Base-by-base conservation (phyloP, 2,113 vertebrate genomes). In the Hemiprocne comata region DNA sequence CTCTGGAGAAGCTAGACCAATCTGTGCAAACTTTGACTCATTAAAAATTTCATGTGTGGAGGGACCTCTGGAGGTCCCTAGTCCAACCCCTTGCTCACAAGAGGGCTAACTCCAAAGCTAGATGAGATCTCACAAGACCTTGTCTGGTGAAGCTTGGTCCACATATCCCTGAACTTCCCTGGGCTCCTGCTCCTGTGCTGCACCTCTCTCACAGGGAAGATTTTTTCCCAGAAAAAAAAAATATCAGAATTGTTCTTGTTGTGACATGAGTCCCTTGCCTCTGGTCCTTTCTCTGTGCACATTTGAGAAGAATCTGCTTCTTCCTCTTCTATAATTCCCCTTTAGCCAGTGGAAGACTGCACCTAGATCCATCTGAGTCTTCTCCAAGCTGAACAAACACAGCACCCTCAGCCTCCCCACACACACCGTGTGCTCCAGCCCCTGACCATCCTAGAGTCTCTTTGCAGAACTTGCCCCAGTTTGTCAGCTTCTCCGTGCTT, bases 361-460 rank as follows among this genome's bases (percentile, higher is more conserved):
- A 42, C 9, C 0, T 23, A 38, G 3, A 44, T 25, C 11, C 6
- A 54, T 2, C 29, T 51, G 33, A 84, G 10, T 18, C 40, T 84
- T 65, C 17, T 40, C 16, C 36, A 34, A 24, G 14, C 9, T 44
- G 79, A 85, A 50, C 17, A 71, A 89, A 71, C 7, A 4, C 64
- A 42, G 15, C 3, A 7, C 16, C 20, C 14, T 86, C n/a, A 57
- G 25, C 8, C 8, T 85, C 42, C 13, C 31, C 62, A 53, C 10
- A 7, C 7, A 74, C 6, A 51, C 19, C 28, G 23, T 2, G 0
- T 17, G 31, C 34, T 72, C 23, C 53, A 76, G 46, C 1, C 12
- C 28, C 46, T 38, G 21, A 57, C 46, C 46, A 48, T 17, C 33
- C 33, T 29, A 62, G 10, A 72, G 26, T 11, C 5, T 23, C 10